These are phyloP conservation scores for Eublepharis macularius DNA, from an alignment of 2,113 vertebrate species.

Conservation along the genomic window DNA sequence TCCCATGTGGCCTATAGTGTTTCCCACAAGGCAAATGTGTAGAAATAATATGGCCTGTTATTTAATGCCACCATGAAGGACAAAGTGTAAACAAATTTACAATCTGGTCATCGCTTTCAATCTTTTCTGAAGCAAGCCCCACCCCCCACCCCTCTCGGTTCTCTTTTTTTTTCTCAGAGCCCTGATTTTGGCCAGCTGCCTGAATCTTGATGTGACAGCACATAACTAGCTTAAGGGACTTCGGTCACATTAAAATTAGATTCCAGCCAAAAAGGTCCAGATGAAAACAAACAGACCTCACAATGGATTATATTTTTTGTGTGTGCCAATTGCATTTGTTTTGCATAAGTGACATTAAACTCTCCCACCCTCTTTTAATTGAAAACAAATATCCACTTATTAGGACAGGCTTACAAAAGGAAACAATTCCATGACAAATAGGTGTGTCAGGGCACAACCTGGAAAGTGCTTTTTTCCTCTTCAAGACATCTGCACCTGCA, in stretches of 20 bases:
- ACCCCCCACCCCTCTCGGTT: too few relatives aligned
- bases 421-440: conserved; percentile 58
- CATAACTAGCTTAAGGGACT: conserved; percentile 40
- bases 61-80: not conserved
- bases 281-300: conserved; percentile 25
- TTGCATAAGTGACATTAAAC: conserved; percentile 32
- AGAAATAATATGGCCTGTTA: not conserved
- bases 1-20: not conserved
- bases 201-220: conserved; percentile 36
- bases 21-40: not conserved
- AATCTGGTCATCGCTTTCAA: not conserved
- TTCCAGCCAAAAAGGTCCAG: conserved; percentile 35
- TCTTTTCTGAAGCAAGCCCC: not conserved
- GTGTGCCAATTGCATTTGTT: conserved; percentile 38
- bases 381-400: conserved; percentile 18
- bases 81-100: not conserved
- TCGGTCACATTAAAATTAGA: conserved; percentile 31
- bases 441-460: not conserved
- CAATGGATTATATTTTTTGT: conserved; percentile 27
- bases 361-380: conserved; percentile 7
- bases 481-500: not conserved
- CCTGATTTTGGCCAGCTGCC: conserved; percentile 50
- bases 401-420: conserved; percentile 48
- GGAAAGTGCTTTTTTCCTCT: not conserved
- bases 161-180: conserved; percentile 13